Conservation (phyloP, 2,888 invertebrate genomes). For the Eutolmus rufibarbis region DNA sequence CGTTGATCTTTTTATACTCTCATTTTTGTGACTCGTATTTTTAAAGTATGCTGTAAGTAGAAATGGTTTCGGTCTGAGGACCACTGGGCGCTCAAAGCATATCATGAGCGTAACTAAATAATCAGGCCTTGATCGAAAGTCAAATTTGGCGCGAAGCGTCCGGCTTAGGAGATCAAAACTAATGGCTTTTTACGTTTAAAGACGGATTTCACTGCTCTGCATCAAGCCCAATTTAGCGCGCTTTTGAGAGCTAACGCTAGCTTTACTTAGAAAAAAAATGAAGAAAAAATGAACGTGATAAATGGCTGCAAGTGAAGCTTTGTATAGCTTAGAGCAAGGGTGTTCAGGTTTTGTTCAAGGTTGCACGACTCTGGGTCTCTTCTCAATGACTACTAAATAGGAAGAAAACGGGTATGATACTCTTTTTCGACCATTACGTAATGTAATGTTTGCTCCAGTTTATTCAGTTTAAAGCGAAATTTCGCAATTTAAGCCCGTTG, state of each 20-base stretch:
- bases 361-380: background rate
- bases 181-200: background rate
- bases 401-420: background rate
- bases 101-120: background rate
- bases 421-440: background rate
- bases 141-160: background rate
- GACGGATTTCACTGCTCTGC: background rate
- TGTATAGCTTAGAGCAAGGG: background rate
- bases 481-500: background rate
- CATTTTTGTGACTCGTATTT: background rate
- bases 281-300: background rate
- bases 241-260: background rate
- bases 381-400: background rate
- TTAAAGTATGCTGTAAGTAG: background rate
- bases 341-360: background rate
- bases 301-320: background rate
- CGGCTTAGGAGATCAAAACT: background rate
- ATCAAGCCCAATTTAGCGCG: background rate
- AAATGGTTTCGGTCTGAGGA: background rate
- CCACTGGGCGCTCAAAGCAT: background rate
- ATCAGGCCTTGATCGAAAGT: constrained; percentile 10
- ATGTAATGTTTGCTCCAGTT: background rate
- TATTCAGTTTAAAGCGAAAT: background rate
- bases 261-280: background rate
- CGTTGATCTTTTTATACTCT: background rate